Conservation (phyloP, 1,140 invertebrate genomes). For the Paraescarpia echinospica region DNA sequence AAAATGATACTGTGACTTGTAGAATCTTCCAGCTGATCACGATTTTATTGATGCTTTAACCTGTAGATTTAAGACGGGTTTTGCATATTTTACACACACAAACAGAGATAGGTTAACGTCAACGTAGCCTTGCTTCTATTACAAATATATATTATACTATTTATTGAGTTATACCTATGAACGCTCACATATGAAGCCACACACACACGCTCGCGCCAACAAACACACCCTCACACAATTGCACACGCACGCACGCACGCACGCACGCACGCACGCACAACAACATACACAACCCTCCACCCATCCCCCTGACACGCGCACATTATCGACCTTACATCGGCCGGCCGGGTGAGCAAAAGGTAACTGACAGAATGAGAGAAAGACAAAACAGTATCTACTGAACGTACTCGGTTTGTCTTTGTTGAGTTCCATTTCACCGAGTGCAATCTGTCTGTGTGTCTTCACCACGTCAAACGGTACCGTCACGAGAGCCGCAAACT, state of each 20-base stretch:
- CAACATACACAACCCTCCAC: background rate
- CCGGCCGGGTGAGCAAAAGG: too few relatives aligned
- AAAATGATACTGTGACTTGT: background rate
- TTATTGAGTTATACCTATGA: background rate
- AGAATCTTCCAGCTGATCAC: background rate
- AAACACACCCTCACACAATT: background rate
- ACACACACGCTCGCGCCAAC: background rate
- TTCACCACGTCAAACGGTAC: constrained; percentile 98
- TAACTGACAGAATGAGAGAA: background rate
- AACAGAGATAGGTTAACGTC: background rate
- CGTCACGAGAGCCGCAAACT: constrained; percentile 88
- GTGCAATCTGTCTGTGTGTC: constrained; percentile 93
- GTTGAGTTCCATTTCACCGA: constrained; percentile 70
- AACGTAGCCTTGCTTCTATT: background rate
- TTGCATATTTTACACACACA: background rate
- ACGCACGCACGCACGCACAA: background rate
- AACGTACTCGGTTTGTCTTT: background rate
- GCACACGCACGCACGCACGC: background rate
- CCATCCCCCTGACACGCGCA: background rate
- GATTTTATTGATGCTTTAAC: background rate
- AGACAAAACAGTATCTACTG: background rate
- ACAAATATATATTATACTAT: background rate
- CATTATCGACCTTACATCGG: background rate
- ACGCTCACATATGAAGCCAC: background rate
- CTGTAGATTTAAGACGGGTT: background rate